Evolutionary conservation across 2,888 invertebrate genomes (phyloP), one percentile per base, ranked within the genome.

Genomic region (Caenorhabditis plicata): DNA sequence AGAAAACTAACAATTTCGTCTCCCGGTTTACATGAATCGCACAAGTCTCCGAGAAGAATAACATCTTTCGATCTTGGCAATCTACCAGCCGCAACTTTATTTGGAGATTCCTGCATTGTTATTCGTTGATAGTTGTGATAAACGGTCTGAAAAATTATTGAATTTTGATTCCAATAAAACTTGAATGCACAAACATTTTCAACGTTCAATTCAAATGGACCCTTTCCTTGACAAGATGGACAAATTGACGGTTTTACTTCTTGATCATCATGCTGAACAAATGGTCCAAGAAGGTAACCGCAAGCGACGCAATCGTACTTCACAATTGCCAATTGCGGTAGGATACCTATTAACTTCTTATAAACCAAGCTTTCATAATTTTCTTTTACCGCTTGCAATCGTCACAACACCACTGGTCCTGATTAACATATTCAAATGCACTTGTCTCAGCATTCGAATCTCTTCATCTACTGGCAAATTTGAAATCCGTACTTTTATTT

Each of bases 81-180:
- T 31, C 98, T 87, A 8, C 98, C 98, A 0, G 98, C 94, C 0
- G 95, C 93, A 4, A 99, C 92, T 71, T 92, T 89, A 0, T 96
- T 94, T 0, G 98, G 98, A 3, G 93, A 92, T 84, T 98, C 98
- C 85, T 99, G 98, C 65, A 99, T 86, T 0, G 94, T 95, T 32
- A 98, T 88, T 80, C 94, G 90, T 83, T 98, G 98, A 81, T 96
- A 99, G 84, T 99, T 99, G 46, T 95, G 88, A 82, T 96, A 98
- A 5, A 98, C 83, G 0, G 98, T 99, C 88, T 95, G 89, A 81
- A 81, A 40, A 27, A 38, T 22, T n/a, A 17, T 19, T 38, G 11
- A 9, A 26, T 44, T 33, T 20, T 4, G 8, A 40, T 31, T n/a
- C 29, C 4, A 7, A 26, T 23, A 43, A 29, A 36, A 41, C 27